Conservation (phyloP, 2,888 invertebrate species). For the Perithous albicinctus region DNA sequence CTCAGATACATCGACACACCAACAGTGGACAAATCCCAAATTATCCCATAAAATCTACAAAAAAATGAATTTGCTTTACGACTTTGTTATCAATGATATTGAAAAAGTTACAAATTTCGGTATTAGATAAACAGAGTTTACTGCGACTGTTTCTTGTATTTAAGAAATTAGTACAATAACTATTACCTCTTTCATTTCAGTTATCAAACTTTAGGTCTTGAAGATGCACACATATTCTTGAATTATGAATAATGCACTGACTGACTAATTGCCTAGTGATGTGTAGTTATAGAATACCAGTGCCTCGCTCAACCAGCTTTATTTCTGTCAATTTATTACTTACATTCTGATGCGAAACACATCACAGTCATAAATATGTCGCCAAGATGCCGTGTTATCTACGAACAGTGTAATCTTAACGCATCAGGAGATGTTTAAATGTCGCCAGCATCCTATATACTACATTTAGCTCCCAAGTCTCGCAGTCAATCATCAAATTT, state of each 20-base stretch:
- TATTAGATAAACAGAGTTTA: no score
- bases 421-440: background rate
- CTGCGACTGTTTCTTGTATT: no score
- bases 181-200: background rate
- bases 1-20: background rate
- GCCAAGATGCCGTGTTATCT: constrained; percentile 30
- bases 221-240: background rate
- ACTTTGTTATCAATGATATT: background rate
- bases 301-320: background rate
- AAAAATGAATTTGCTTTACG: background rate
- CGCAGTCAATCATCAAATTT: constrained; percentile 16
- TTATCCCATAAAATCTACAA: background rate
- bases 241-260: background rate
- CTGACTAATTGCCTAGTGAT: background rate
- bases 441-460: constrained; percentile 14
- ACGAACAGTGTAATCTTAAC: background rate
- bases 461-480: background rate
- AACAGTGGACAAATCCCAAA: background rate
- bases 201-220: background rate
- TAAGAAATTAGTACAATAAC: background rate
- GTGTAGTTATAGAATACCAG: background rate
- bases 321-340: constrained; percentile 23
- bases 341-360: background rate
- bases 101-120: no score
- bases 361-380: constrained; percentile 32